A percentile compares a stretch with the other conserved stretches of the same genome.
These are phyloP conservation scores for Staurois parvus DNA, from an alignment of 2,797 vertebrate genomes.

Conservation along the genomic window DNA sequence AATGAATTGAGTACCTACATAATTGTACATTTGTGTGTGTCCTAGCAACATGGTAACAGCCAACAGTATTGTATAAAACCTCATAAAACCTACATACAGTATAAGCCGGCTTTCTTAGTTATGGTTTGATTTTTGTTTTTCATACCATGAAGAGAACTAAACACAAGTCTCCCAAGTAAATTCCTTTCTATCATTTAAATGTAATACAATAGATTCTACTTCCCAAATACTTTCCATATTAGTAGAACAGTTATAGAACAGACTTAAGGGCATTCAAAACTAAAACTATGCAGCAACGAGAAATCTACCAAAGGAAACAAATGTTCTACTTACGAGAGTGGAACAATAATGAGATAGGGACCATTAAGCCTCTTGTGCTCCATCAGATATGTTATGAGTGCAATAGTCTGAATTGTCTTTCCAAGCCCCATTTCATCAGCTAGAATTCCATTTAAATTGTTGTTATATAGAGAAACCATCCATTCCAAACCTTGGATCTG, in stretches of 20 bases:
- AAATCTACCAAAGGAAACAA: neutral
- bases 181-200: too few species aligned
- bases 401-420: conserved; percentile 98
- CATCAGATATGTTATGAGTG: conserved; percentile 98
- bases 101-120: too few species aligned
- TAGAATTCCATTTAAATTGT: conserved; percentile 96
- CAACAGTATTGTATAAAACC: too few species aligned
- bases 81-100: too few species aligned
- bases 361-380: conserved; percentile 95
- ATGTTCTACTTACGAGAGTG: conserved; percentile 89
- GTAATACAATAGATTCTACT: too few species aligned
- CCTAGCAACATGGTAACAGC: too few species aligned
- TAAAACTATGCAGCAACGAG: neutral
- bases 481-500: conserved; percentile 95
- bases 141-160: too few species aligned
- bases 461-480: conserved; percentile 98
- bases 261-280: neutral
- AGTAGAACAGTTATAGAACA: neutral
- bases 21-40: too few species aligned
- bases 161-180: too few species aligned
- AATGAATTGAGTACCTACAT: too few species aligned
- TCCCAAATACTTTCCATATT: too few species aligned
- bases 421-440: conserved; percentile 98
- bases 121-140: too few species aligned
- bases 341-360: conserved; percentile 96